phyloP scores from a whole-genome alignment of 2,888 invertebrate species.

The Eupelmus urozonus region DNA sequence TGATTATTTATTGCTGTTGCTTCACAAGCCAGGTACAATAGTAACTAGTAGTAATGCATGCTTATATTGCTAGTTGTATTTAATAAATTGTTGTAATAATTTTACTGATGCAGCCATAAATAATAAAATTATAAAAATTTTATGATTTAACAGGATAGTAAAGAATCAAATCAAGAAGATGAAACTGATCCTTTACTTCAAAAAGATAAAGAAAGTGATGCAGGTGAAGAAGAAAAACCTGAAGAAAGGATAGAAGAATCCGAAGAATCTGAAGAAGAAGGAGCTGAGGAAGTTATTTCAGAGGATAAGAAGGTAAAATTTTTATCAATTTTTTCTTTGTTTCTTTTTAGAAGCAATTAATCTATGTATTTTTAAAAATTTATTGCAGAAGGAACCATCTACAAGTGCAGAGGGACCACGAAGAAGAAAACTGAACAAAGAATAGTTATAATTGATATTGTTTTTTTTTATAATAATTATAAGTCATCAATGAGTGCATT shows the following conservation, averaged over 20 bases:
- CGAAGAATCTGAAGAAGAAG: constrained; percentile 65
- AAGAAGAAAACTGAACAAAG: constrained; percentile 76
- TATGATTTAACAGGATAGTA: constrained; percentile 74
- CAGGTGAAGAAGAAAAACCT: constrained; percentile 66
- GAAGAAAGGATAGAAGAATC: constrained; percentile 67
- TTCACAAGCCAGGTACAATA: constrained; percentile 79
- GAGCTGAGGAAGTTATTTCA: constrained; percentile 61
- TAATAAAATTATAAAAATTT: constrained; percentile 1
- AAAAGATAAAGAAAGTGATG: constrained; percentile 67
- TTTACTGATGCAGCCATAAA: background rate
- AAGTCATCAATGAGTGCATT: constrained; percentile 54
- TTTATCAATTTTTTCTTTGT: constrained; percentile 6
- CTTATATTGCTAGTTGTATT: constrained; percentile 33
- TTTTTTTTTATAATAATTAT: constrained; percentile 55
- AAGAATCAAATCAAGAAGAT: constrained; percentile 77
- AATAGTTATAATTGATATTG: constrained; percentile 63
- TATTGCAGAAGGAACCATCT: constrained; percentile 67
- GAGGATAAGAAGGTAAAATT: constrained; percentile 42
- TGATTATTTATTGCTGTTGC: constrained; percentile 90
- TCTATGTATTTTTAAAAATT: background rate
- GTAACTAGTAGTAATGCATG: constrained; percentile 38
- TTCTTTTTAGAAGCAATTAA: constrained; percentile 11
- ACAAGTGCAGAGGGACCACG: constrained; percentile 72
- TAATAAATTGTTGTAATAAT: constrained; percentile 11
- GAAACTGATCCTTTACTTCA: constrained; percentile 52